A percentile compares a stretch with the other conserved stretches of the same genome.
These are phyloP conservation scores for Troides oblongomaculatus DNA, from an alignment of 2,888 invertebrate species.

Conservation along the genomic window DNA sequence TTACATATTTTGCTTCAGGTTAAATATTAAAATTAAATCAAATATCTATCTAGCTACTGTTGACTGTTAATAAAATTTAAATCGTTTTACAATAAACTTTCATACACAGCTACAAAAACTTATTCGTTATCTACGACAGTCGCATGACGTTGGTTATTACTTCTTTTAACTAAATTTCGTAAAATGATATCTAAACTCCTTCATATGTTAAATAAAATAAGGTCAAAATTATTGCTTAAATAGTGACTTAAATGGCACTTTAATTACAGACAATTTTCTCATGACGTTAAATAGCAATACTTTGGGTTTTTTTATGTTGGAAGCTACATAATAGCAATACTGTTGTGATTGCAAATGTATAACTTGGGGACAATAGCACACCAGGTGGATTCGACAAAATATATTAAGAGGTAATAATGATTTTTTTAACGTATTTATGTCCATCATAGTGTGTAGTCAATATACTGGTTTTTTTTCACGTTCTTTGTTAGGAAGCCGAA, in stretches of 20 bases:
- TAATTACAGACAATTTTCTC: background rate
- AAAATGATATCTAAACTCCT: background rate
- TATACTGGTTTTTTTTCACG: too few relatives aligned
- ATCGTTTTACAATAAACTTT: background rate
- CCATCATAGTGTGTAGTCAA: too few relatives aligned
- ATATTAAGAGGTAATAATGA: too few relatives aligned
- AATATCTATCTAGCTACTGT: background rate
- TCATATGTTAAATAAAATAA: background rate
- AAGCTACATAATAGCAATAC: background rate
- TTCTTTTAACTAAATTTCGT: background rate
- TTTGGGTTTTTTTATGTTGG: background rate
- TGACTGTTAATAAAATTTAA: background rate
- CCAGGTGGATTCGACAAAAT: too few relatives aligned
- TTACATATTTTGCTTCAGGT: background rate
- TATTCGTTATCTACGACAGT: constrained; percentile 15
- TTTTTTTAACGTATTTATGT: too few relatives aligned
- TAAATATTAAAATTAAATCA: background rate
- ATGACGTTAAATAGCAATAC: background rate
- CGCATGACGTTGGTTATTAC: background rate
- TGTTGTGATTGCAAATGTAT: background rate
- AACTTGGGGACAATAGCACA: too few relatives aligned
- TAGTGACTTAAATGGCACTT: too few relatives aligned
- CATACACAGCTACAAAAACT: constrained; percentile 6
- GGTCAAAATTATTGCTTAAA: too few relatives aligned
- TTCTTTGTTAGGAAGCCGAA: too few relatives aligned